These are phyloP conservation scores for Smutsia temminckii DNA, from an alignment of 2,797 vertebrate species.

Conservation along the genomic window DNA sequence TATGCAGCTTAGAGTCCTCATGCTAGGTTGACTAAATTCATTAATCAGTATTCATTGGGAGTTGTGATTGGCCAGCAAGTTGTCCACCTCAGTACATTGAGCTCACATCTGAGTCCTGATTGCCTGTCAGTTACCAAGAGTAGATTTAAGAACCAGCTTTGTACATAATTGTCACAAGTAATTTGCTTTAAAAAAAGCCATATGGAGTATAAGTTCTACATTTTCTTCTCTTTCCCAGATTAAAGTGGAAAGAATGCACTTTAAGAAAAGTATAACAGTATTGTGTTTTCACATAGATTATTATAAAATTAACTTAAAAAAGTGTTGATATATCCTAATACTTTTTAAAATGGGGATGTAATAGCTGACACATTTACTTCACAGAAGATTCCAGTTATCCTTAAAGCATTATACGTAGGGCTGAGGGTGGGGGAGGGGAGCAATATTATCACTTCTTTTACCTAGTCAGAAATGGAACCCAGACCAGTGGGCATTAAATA, in stretches of 20 bases:
- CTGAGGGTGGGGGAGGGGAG: background rate
- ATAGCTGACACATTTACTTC: background rate
- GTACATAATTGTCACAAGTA: background rate
- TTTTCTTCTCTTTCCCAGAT: background rate
- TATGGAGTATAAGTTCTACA: background rate
- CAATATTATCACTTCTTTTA: background rate
- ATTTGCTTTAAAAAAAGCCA: background rate
- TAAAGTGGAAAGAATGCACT: background rate
- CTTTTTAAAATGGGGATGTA: background rate
- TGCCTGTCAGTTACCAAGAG: background rate
- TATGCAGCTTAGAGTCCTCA: background rate
- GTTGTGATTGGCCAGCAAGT: background rate
- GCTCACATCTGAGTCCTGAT: background rate
- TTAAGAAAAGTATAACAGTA: background rate
- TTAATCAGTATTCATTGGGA: background rate
- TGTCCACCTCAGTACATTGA: background rate
- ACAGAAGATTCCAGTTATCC: background rate
- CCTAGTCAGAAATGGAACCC: background rate
- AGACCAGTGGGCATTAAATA: background rate
- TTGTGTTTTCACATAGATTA: background rate
- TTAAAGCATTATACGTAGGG: background rate
- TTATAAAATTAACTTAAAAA: background rate
- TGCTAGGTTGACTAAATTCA: background rate
- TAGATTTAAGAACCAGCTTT: conserved; percentile 5
- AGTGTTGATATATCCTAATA: background rate